Percentiles rank a stretch among this genome's conserved stretches.
phyloP scores from a whole-genome alignment of 2,888 invertebrate genomes.

The Lasius fuliginosus region DNA sequence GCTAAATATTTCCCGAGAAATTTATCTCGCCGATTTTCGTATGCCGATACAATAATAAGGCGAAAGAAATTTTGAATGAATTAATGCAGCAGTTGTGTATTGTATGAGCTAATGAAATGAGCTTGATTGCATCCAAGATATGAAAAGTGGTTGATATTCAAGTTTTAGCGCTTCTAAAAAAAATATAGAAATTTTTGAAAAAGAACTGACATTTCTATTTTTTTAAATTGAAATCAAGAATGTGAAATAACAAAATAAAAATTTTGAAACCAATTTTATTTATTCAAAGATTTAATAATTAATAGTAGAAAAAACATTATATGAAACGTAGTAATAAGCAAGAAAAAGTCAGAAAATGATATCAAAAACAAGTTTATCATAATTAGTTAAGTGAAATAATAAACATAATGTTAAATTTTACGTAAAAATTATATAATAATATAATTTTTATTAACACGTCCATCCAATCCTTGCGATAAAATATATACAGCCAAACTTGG shows the following conservation, averaged over 20 bases:
- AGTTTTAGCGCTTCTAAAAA: background rate
- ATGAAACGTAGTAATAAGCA: background rate
- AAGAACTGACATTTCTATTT: background rate
- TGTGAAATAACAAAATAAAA: background rate
- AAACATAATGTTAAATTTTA: background rate
- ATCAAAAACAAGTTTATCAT: background rate
- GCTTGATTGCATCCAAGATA: background rate
- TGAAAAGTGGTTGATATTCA: background rate
- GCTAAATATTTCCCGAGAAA: constrained; percentile 31
- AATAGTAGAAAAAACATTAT: background rate
- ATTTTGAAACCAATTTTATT: background rate
- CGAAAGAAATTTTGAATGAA: constrained; percentile 10
- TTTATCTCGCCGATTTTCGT: constrained; percentile 3
- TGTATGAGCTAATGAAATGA: background rate
- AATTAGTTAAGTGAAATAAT: background rate
- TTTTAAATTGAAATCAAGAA: background rate
- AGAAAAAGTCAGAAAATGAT: background rate
- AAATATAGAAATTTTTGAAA: background rate
- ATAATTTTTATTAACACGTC: background rate
- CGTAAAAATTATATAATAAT: constrained; percentile 3
- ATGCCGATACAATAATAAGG: constrained; percentile 5
- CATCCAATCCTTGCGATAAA: background rate
- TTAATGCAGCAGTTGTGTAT: background rate
- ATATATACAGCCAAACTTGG: background rate
- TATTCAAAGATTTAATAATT: background rate